Percentiles rank a stretch among this genome's conserved stretches.
Conservation (phyloP, 2,113 vertebrate species). For the Rhagologus leucostigma region DNA sequence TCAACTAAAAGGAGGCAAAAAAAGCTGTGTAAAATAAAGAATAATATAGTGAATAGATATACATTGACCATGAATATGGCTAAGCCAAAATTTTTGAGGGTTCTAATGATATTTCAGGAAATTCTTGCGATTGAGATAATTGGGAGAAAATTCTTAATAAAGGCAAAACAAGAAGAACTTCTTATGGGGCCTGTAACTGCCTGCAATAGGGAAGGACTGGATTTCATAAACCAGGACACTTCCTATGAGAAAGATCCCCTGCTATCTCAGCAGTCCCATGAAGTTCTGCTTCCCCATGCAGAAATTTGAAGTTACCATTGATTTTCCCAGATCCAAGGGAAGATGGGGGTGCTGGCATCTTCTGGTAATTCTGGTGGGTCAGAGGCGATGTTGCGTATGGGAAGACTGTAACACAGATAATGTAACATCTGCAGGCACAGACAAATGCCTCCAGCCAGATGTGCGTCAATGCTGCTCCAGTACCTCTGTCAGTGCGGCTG, state of each 20-base stretch:
- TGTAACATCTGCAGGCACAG: background rate
- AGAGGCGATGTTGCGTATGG: rapidly evolving
- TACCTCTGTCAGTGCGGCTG: background rate
- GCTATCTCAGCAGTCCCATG: background rate
- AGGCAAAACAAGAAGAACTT: background rate
- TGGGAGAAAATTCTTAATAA: background rate
- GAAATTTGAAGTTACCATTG: background rate
- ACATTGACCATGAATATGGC: background rate
- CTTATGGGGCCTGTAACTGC: background rate
- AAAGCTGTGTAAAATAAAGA: background rate
- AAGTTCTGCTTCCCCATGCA: background rate
- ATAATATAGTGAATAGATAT: background rate
- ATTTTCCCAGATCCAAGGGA: background rate
- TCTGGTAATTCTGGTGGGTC: background rate
- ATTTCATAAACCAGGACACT: background rate
- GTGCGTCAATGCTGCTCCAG: rapidly evolving
- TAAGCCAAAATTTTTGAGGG: background rate
- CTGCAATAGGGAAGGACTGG: background rate
- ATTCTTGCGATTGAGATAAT: background rate
- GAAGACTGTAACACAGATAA: background rate
- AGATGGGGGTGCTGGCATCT: background rate
- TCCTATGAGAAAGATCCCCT: background rate
- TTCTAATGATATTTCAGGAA: background rate
- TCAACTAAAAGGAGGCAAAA: background rate
- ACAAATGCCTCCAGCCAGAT: background rate